Percentiles rank a stretch among this genome's conserved stretches.
phyloP scores from a whole-genome alignment of 23 tunicate species.

The Ciona savignyi region DNA sequence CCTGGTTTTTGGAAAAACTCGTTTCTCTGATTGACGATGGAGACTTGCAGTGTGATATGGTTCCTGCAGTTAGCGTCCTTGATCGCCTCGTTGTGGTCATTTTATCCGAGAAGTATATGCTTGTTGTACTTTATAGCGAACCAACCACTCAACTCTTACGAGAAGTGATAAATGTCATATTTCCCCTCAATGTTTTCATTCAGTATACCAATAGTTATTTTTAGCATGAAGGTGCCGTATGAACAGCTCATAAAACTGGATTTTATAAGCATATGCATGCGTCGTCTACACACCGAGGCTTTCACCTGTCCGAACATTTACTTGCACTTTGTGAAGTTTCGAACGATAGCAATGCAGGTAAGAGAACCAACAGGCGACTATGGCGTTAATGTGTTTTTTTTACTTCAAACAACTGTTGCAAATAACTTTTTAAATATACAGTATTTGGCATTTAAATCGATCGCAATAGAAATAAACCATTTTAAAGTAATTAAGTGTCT shows the following conservation, averaged over 20 bases:
- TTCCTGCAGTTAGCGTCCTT: conserved; percentile 93
- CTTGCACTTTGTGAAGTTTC: conserved; percentile 88
- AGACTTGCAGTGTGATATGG: conserved; percentile 96
- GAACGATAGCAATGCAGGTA: conserved; percentile 99
- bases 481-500: too few relatives aligned
- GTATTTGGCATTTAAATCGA: too few relatives aligned
- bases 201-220: background rate
- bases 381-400: background rate
- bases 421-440: background rate
- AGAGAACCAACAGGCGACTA: background rate
- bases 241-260: conserved; percentile 41
- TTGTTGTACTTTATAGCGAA: background rate
- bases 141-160: too few relatives aligned
- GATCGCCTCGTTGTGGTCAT: conserved; percentile 97
- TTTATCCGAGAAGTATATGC: conserved; percentile 57
- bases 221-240: conserved; percentile 57
- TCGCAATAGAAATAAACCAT: too few relatives aligned
- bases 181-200: background rate
- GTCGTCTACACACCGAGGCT: conserved; percentile 37
- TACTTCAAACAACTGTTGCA: background rate
- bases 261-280: conserved; percentile 51
- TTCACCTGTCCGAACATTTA: conserved; percentile 17
- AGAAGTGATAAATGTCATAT: too few relatives aligned
- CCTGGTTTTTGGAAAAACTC: conserved; percentile 79
- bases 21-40: conserved; percentile 73